Evolutionary conservation across 2,888 invertebrate species (phyloP), one percentile per base, ranked within the genome.

Genomic region (Anthrax anthrax): DNA sequence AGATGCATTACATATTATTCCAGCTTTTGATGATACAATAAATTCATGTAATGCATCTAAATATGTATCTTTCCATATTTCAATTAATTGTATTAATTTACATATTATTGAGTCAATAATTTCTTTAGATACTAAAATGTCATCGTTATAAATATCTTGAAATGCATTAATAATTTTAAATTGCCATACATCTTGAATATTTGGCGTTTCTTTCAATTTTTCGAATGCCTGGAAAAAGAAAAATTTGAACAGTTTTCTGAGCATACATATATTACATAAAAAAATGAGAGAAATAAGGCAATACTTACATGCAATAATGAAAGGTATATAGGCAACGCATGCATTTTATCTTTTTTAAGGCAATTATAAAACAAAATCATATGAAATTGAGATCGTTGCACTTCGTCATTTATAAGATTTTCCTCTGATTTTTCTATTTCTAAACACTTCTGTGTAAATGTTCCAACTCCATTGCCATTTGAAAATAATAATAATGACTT

Each of bases 361-460:
- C 87, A 87, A 61, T 88, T 86, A 57, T 86, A 85, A 8, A 84
- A 79, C 18, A 84, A 72, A 64, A 78, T 74, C 39, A 77, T 75
- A 43, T 85, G 63, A 6, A 73, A 70, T 56, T 81, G 80, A 44
- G 74, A 69, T 47, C 78, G 71, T 46, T 71, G 70, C 13, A 57
- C 50, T 57, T 78, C 77, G n/a, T 67, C 67, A 16, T 58, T 58
- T 6, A 67, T 55, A 56, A 50, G 51, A 53, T 58, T 49, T 53
- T 59, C 54, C 54, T 66, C 53, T 51, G 63, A 52, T 47, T 50
- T 0, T 54, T 61, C 43, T 43, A 61, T 57, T 29, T 58, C 58
- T 59, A 86, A 59, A 55, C 84, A 82, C 51, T 81, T 77, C 48
- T 78, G 77, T 5, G 81, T 78, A 58, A 86, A 84, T 56, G 78